Conservation (phyloP, 2,888 invertebrate genomes). For the Ceramica pisi region DNA sequence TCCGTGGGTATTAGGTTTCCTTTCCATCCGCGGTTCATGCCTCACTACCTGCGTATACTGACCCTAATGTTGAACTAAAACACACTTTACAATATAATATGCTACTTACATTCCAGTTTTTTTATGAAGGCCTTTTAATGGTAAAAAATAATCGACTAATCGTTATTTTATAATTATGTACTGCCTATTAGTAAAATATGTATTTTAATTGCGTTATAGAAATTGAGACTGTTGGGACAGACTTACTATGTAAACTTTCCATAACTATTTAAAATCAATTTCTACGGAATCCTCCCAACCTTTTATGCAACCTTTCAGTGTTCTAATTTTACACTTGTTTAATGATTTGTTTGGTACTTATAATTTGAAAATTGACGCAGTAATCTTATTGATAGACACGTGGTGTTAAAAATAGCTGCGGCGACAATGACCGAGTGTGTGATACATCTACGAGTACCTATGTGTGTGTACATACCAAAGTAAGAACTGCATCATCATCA, state of each 20-base stretch:
- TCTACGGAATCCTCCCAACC: neutral
- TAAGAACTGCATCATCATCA: too few species aligned
- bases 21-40: slow-evolving; percentile 75
- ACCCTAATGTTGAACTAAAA: slow-evolving; percentile 56
- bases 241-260: neutral
- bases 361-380: slow-evolving; percentile 51
- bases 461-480: neutral
- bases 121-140: neutral
- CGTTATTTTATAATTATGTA: slow-evolving; percentile 12
- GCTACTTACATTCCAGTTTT: slow-evolving; percentile 4
- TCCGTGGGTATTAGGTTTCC: slow-evolving; percentile 81
- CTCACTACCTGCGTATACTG: slow-evolving; percentile 66
- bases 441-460: slow-evolving; percentile 8
- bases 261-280: neutral
- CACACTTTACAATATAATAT: slow-evolving; percentile 13
- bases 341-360: neutral
- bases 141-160: neutral
- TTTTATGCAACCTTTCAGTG: neutral
- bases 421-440: slow-evolving; percentile 38
- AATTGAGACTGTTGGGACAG: neutral
- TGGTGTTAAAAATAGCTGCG: slow-evolving; percentile 50
- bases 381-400: slow-evolving; percentile 44
- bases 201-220: neutral
- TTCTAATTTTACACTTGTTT: slow-evolving; percentile 1
- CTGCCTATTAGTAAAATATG: slow-evolving; percentile 6